Conservation (phyloP, 2,113 vertebrate genomes). For the Sylvietta virens region DNA sequence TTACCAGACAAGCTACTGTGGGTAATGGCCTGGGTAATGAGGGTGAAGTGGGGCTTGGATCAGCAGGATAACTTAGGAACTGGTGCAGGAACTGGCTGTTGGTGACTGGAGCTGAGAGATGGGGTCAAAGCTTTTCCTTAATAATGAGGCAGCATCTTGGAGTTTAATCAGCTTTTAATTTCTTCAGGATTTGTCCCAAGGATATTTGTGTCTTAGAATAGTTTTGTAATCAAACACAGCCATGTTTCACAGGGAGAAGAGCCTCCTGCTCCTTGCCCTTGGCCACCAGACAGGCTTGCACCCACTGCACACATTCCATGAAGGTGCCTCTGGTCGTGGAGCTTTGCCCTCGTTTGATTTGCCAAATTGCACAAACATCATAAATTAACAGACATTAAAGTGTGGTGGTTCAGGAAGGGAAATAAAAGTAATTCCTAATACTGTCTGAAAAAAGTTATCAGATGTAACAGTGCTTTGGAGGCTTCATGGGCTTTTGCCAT, state of each 20-base stretch:
- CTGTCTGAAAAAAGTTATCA: not conserved
- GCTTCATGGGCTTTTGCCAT: not conserved
- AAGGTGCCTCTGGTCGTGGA: not conserved
- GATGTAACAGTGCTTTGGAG: not conserved
- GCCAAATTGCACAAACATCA: not conserved
- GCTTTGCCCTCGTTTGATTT: not conserved
- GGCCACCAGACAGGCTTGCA: not conserved
- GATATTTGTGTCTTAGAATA: not conserved
- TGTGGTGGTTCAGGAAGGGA: not conserved
- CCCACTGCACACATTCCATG: not conserved
- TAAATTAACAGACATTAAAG: not conserved
- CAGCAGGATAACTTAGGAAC: not conserved
- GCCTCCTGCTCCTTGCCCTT: not conserved
- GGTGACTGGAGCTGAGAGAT: not conserved
- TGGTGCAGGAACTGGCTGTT: not conserved
- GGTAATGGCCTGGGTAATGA: not conserved
- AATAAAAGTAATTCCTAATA: not conserved
- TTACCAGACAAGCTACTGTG: not conserved
- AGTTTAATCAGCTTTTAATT: not conserved
- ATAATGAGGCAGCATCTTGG: not conserved
- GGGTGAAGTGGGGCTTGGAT: not conserved
- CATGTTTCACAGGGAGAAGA: not conserved
- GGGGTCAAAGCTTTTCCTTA: not conserved
- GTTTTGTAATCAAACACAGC: not conserved
- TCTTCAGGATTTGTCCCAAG: not conserved